phyloP scores from a whole-genome alignment of 2,113 vertebrate species.

The Mobula hypostoma region DNA sequence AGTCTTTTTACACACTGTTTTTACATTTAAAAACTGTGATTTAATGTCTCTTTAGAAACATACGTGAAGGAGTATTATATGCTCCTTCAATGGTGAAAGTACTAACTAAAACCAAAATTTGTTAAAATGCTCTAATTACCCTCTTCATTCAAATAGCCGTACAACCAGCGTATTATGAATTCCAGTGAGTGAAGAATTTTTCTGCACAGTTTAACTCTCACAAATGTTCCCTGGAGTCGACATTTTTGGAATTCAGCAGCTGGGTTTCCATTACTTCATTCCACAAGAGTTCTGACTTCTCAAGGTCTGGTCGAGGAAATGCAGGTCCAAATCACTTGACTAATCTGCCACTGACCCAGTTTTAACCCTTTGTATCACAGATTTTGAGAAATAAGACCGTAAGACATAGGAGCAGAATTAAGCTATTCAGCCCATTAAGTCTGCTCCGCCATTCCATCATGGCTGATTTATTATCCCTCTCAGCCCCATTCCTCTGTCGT shows the following conservation, averaged over 20 bases:
- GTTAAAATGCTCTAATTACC: neutral
- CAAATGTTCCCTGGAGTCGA: constrained; percentile 39
- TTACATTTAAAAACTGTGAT: neutral
- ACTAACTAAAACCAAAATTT: too few relatives aligned
- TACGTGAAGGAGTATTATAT: neutral
- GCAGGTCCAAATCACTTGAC: neutral
- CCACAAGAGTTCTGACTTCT: constrained; percentile 23
- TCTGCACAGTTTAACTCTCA: neutral
- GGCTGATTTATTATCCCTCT: too few relatives aligned
- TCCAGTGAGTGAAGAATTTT: constrained; percentile 21
- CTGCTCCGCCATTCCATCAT: too few relatives aligned
- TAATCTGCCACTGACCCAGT: neutral
- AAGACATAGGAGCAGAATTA: too few relatives aligned
- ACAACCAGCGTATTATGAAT: neutral
- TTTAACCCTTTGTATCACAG: neutral
- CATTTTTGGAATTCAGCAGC: constrained; percentile 42
- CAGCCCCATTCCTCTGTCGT: too few relatives aligned
- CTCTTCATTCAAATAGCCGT: constrained; percentile 14
- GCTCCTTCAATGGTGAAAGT: neutral
- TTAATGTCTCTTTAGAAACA: neutral
- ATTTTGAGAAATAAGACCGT: too few relatives aligned
- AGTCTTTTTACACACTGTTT: neutral
- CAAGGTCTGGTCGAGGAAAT: neutral
- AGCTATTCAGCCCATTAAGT: too few relatives aligned
- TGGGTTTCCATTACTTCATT: constrained; percentile 42